Evolutionary conservation across 2,888 invertebrate species (phyloP).

Genomic region (Salpingus planirostris): DNA sequence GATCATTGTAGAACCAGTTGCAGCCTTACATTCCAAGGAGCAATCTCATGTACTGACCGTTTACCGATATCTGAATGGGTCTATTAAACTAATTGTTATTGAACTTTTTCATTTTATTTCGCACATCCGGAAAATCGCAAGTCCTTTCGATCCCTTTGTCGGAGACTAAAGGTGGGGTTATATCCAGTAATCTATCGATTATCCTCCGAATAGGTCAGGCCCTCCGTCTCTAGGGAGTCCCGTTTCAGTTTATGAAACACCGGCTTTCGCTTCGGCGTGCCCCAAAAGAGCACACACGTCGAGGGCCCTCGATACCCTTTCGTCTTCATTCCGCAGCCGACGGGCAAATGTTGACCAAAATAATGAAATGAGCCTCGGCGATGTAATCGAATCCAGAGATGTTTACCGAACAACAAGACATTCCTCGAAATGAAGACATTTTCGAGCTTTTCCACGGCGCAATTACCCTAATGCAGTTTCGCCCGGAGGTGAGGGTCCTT

Average conservation of each 20-base stretch:
- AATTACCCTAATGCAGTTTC: conserved; percentile 3
- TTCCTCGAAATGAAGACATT: too few species aligned
- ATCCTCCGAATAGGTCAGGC: conserved; percentile 31
- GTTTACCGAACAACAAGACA: too few species aligned
- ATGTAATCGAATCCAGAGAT: conserved; percentile 23
- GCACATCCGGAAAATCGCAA: too few species aligned
- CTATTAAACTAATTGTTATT: conserved; percentile 32
- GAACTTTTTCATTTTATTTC: too few species aligned
- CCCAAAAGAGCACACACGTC: conserved; percentile 30
- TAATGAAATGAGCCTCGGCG: conserved; percentile 19
- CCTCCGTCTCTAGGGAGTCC: conserved; percentile 33
- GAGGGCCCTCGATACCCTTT: conserved; percentile 23
- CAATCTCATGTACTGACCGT: conserved; percentile 24
- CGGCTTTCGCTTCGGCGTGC: too few species aligned
- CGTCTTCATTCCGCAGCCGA: conserved; percentile 13
- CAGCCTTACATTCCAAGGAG: conserved; percentile 15
- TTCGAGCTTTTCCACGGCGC: not conserved
- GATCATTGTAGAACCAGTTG: conserved; percentile 14
- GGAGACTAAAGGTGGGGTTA: too few species aligned
- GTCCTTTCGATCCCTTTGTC: too few species aligned
- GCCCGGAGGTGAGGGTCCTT: not conserved
- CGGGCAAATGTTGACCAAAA: conserved; percentile 25
- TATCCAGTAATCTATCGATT: conserved; percentile 35
- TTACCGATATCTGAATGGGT: conserved; percentile 26
- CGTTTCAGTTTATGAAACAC: conserved; percentile 33